Percentiles rank a stretch among this genome's conserved stretches.
Conservation (phyloP, 2,888 invertebrate genomes). For the Hymenopus coronatus region DNA sequence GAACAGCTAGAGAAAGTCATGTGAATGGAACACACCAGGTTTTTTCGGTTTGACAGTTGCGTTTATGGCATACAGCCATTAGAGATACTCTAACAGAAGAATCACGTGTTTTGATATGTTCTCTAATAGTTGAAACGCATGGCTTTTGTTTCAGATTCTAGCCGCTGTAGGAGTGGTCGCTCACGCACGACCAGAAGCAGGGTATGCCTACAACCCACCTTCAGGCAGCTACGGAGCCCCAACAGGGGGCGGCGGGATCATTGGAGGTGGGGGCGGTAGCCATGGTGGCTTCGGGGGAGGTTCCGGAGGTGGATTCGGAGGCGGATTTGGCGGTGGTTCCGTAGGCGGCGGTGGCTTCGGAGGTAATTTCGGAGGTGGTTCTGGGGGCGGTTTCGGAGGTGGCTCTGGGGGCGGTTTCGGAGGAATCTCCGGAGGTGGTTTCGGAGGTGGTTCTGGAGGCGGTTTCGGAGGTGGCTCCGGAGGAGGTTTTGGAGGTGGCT, state of each 20-base stretch:
- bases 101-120: no score
- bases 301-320: slow-evolving; percentile 29
- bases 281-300: slow-evolving; percentile 22
- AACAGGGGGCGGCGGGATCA: slow-evolving; percentile 38
- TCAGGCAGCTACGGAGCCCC: slow-evolving; percentile 36
- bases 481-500: slow-evolving; percentile 10
- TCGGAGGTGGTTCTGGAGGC: slow-evolving; percentile 25
- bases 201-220: slow-evolving; percentile 32
- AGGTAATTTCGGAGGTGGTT: slow-evolving; percentile 20
- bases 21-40: no score
- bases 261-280: slow-evolving; percentile 39
- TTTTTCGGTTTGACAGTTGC: no score
- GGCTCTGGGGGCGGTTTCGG: slow-evolving; percentile 35
- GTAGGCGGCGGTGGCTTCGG: neutral
- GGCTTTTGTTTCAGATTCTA: slow-evolving; percentile 34
- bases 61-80: no score
- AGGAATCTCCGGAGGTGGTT: slow-evolving; percentile 40
- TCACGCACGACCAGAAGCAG: slow-evolving; percentile 35
- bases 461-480: slow-evolving; percentile 30
- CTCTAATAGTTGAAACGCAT: no score
- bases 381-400: slow-evolving; percentile 24
- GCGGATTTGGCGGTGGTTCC: slow-evolving; percentile 20
- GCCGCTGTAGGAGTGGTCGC: slow-evolving; percentile 39
- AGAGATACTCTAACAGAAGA: no score
- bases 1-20: no score